Base-by-base conservation (phyloP, 2,797 vertebrate species). In the Fundulus diaphanus region DNA sequence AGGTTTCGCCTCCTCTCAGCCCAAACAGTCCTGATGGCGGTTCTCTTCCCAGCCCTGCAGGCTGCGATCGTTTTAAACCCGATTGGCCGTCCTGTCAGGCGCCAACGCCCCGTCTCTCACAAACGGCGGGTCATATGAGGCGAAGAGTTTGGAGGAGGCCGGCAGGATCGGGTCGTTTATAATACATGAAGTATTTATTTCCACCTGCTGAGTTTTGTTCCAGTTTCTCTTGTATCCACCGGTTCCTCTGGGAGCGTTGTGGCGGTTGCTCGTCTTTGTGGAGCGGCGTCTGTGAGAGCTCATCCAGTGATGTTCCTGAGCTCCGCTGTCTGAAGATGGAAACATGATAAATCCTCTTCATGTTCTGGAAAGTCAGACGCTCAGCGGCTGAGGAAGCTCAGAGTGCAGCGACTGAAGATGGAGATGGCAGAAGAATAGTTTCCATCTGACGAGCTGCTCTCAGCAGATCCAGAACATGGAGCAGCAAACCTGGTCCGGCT, bases 1-100 rank as follows among this genome's bases (percentile, higher is more conserved):
- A 0, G 42, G 70, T 81, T 89, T 81, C 83, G 46, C 52, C 74
- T 72, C 31, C 81, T 67, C 18, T 80, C 77, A 13, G 40, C 74
- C 63, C 37, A 66, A 44, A 44, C 63, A 3, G 37, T 15, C 37
- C 63, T 63, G 59, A 22, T 22, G 59, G 18, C 48, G 11, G 44
- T 46, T 46, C 44, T 51, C 7, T 7, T 51, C 49, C 22, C n/a
- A 27, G 7, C 12, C 52, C 52, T n/a, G 52, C 52, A 27, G 52
- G 5, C 24, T 42, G 11, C 5, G 37, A 84, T 82, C 63, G 0
- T 74, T 73, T 77, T 68, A 82, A 85, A 87, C 77, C 33, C 24
- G 7, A 73, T 83, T 73, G 11, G 56, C 42, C 52, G 52, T 78
- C 70, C 70, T 77, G 61, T 5, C 3, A 63, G 74, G 79, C 79